Conservation (phyloP, 2,113 vertebrate species). For the Psammodynastes pulverulentus region DNA sequence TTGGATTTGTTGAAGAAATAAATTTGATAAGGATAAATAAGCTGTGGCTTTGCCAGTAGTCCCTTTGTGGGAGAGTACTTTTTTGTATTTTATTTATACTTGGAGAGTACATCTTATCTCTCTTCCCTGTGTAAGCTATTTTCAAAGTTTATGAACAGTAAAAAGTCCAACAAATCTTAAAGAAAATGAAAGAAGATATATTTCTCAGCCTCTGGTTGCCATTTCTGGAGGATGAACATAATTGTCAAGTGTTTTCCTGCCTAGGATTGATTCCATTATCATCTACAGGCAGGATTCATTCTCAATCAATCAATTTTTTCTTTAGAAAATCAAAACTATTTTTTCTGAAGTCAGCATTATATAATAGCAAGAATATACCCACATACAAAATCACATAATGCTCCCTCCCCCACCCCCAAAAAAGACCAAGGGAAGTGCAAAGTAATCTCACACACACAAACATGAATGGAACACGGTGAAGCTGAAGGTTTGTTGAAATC, state of each 20-base stretch:
- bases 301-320: not conserved
- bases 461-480: not conserved
- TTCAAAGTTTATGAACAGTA: not conserved
- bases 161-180: not conserved
- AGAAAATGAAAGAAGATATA: not conserved
- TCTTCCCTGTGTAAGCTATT: not conserved
- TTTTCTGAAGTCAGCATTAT: not conserved
- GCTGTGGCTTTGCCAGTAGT: not conserved
- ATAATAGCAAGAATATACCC: not conserved
- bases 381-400: not conserved
- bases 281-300: not conserved
- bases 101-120: not conserved
- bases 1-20: not conserved
- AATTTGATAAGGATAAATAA: not conserved
- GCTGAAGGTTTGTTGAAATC: not conserved
- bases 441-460: not conserved
- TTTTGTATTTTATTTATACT: not conserved
- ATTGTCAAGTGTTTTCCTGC: not conserved
- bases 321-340: not conserved
- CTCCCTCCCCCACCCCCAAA: not conserved
- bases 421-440: not conserved
- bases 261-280: not conserved
- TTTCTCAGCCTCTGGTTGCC: not conserved
- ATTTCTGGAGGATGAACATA: not conserved
- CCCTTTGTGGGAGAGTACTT: not conserved